Conservation (phyloP, 2,888 invertebrate genomes). For the Drosophila incognita region DNA sequence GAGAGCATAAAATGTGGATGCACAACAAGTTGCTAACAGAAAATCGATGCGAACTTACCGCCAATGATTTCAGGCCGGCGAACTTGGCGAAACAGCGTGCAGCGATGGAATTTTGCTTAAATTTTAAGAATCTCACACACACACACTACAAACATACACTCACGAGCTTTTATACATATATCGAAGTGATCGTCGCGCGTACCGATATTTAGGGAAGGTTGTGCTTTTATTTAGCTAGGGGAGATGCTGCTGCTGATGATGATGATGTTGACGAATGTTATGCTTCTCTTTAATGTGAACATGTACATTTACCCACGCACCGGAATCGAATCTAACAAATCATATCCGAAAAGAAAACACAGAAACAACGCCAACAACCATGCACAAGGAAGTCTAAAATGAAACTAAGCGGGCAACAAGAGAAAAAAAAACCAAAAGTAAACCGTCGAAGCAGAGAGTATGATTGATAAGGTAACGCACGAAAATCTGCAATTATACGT, state of each 20-base stretch:
- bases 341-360: slow-evolving; percentile 58
- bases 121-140: slow-evolving; percentile 57
- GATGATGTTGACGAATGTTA: slow-evolving; percentile 13
- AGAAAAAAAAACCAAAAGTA: slow-evolving; percentile 48
- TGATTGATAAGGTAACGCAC: slow-evolving; percentile 30
- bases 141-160: slow-evolving; percentile 12
- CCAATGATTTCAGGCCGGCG: slow-evolving; percentile 55
- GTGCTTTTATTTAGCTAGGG: slow-evolving; percentile 19
- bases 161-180: slow-evolving; percentile 21
- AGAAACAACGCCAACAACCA: slow-evolving; percentile 55
- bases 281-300: slow-evolving; percentile 40
- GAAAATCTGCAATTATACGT: neutral
- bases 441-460: slow-evolving; percentile 39
- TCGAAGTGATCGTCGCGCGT: slow-evolving; percentile 46
- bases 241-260: neutral
- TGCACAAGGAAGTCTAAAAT: slow-evolving; percentile 61
- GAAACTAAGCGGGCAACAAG: slow-evolving; percentile 56
- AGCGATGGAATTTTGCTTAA: slow-evolving; percentile 62
- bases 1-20: slow-evolving; percentile 16
- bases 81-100: slow-evolving; percentile 29
- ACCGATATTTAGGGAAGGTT: slow-evolving; percentile 36
- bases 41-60: slow-evolving; percentile 64
- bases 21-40: slow-evolving; percentile 59
- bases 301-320: slow-evolving; percentile 28
- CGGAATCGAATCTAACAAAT: slow-evolving; percentile 51